A percentile compares a stretch with the other conserved stretches of the same genome.
These are phyloP conservation scores for Dicranocentrus wangi DNA, from an alignment of 2,888 invertebrate species.

Conservation along the genomic window DNA sequence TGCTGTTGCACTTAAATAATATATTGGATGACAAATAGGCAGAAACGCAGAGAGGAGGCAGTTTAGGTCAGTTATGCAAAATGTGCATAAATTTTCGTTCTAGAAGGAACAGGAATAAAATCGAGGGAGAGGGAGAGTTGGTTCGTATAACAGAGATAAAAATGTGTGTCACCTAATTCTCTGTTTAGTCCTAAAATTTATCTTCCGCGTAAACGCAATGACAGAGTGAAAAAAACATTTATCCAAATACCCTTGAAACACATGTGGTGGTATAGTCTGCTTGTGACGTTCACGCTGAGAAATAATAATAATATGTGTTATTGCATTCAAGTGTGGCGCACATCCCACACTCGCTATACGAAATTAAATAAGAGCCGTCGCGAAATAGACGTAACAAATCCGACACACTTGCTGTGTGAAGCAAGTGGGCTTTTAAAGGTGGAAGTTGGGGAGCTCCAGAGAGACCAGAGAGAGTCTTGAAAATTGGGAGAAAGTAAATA, in stretches of 20 bases:
- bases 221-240: not conserved
- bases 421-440: too few species aligned
- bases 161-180: constrained; percentile 62
- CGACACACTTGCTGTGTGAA: too few species aligned
- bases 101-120: constrained; percentile 31
- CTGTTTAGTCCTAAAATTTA: constrained; percentile 54
- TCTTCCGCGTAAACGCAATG: constrained; percentile 38
- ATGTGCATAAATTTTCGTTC: not conserved
- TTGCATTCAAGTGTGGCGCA: too few species aligned
- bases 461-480: not conserved
- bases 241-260: constrained; percentile 60
- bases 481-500: not conserved
- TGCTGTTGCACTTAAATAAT: too few species aligned
- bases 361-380: too few species aligned
- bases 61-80: constrained; percentile 52
- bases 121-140: not conserved
- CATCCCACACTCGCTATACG: too few species aligned
- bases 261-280: constrained; percentile 41
- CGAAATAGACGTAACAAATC: too few species aligned
- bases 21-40: too few species aligned
- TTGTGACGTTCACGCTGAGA: not conserved
- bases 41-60: too few species aligned
- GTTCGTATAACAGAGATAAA: constrained; percentile 41
- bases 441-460: not conserved
- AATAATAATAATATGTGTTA: not conserved